These are phyloP conservation scores for Oreochromis aureus DNA, from an alignment of 2,113 vertebrate genomes.

Conservation along the genomic window DNA sequence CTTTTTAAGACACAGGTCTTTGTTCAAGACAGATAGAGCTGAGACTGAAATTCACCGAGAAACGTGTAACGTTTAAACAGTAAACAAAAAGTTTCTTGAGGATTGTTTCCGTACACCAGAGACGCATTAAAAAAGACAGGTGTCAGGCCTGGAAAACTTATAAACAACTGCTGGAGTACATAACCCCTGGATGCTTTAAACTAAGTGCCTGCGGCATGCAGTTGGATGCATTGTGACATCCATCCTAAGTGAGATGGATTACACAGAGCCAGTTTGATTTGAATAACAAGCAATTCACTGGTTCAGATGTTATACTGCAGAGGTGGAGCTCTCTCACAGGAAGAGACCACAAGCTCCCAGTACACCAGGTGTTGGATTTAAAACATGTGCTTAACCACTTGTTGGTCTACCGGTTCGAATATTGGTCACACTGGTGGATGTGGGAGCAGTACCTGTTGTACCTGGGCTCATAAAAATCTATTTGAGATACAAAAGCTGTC, in stretches of 20 bases:
- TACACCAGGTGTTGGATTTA: background rate
- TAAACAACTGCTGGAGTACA: background rate
- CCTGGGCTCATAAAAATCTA: background rate
- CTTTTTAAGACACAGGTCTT: background rate
- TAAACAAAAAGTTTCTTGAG: background rate
- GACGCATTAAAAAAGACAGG: background rate
- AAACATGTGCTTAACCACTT: background rate
- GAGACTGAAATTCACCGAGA: background rate
- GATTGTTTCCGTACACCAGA: background rate
- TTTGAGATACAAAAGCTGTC: background rate
- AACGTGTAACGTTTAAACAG: background rate
- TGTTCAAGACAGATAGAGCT: background rate
- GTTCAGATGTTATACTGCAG: background rate
- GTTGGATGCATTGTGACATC: slow-evolving; percentile 32
- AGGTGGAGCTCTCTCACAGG: background rate
- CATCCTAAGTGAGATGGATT: slow-evolving; percentile 57
- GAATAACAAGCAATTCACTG: slow-evolving; percentile 31
- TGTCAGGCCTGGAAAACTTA: background rate
- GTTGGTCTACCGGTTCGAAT: background rate
- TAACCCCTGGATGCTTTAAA: slow-evolving; percentile 12
- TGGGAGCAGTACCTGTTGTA: background rate
- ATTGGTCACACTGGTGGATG: background rate
- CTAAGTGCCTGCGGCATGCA: background rate
- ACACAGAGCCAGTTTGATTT: slow-evolving; percentile 41
- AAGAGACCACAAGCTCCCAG: background rate